Base-by-base conservation (phyloP, 2,797 vertebrate genomes). In the Sebastes steindachneri region DNA sequence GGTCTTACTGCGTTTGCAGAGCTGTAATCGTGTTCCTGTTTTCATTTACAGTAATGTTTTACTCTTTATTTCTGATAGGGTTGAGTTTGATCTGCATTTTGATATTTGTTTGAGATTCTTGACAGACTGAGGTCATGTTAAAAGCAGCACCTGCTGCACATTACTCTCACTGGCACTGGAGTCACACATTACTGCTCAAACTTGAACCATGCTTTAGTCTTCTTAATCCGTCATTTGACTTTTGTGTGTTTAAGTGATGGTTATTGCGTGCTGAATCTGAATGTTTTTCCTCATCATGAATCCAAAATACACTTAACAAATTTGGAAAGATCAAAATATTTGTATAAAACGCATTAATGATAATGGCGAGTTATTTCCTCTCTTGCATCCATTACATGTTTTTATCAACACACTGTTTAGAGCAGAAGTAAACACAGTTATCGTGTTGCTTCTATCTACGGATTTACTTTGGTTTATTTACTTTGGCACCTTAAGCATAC, bases 91-190 rank as follows among this genome's bases (percentile, higher is more conserved):
- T 65, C 12, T 58, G 48, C 1, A 57, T 48, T 77, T 68, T 76
- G 7, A 68, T 54, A 72, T 79, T 83, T 57, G 69, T 73, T 67
- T 65, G 21, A 71, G 65, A 76, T 57, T 79, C 28, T 37, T 78
- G 41, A 48, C 17, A 31, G 60, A 26, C 53, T 74, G 41, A 60
- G 37, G 63, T 79, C 63, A 75, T 54, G 14, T 15, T 55, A 2
- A 67, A 77, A 68, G 25, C 35, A 64, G 51, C 35, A 26, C 65
- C 69, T 80, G 70, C 60, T 80, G 57, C 55, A 28, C 26, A 48
- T 68, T 59, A 45, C n/a, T 15, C 53, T 55, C 55, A 74, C 2
- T 64, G n/a, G 15, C 19, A 60, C 19, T 45, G 35, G 5, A 55
- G 48, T 21, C 3, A 37, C 33, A 60, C 21, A 75, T 41, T 12